These are phyloP conservation scores for Drosophila sturtevanti DNA, from an alignment of 1,140 invertebrate species.

Conservation along the genomic window DNA sequence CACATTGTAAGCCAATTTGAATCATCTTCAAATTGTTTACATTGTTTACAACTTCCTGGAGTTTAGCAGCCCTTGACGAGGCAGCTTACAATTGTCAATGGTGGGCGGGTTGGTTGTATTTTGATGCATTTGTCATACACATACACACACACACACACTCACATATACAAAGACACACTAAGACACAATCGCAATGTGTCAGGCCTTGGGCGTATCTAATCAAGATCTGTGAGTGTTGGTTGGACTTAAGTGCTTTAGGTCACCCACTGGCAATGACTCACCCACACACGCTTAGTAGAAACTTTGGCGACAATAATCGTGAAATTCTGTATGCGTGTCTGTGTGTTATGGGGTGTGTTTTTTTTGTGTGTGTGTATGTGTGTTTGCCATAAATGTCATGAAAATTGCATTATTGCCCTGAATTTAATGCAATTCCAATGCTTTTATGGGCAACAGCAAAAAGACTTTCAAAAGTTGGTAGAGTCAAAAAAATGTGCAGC, in stretches of 20 bases:
- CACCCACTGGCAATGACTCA: constrained; percentile 12
- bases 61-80: neutral
- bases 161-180: neutral
- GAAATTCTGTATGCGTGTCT: constrained; percentile 9
- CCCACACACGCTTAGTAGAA: neutral
- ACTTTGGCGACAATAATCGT: constrained; percentile 33
- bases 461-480: neutral
- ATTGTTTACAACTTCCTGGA: neutral
- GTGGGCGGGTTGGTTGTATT: neutral
- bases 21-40: neutral
- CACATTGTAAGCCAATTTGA: neutral
- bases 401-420: constrained; percentile 59
- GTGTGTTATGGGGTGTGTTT: neutral
- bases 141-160: neutral
- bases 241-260: constrained; percentile 53
- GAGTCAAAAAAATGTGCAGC: constrained; percentile 4
- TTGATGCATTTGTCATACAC: neutral
- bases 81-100: neutral
- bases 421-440: constrained; percentile 61
- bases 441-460: constrained; percentile 36
- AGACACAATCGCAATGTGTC: constrained; percentile 24
- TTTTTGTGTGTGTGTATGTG: constrained; percentile 1
- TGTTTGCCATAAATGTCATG: constrained; percentile 39
- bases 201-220: constrained; percentile 57
- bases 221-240: constrained; percentile 52